phyloP scores from a whole-genome alignment of 2,113 vertebrate genomes.

The Addax nasomaculatus region DNA sequence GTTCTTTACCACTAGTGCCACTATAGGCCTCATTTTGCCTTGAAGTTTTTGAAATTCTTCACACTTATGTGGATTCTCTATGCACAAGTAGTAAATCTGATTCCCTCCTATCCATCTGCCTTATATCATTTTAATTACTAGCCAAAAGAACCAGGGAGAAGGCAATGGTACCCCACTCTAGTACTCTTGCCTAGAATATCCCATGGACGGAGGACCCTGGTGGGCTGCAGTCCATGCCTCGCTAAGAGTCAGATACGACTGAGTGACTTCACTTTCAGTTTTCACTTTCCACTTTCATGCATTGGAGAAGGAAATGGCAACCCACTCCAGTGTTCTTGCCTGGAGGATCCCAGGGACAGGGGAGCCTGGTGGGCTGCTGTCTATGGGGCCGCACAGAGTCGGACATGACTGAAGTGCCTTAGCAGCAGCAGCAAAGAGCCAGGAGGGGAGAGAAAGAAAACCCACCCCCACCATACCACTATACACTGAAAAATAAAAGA shows the following conservation, averaged over 20 bases:
- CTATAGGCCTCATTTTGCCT: background rate
- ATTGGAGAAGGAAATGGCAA: background rate
- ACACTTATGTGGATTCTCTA: background rate
- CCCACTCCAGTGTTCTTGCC: background rate
- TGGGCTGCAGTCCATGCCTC: background rate
- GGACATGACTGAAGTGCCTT: rapidly evolving
- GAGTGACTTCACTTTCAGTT: background rate
- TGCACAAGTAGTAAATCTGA: background rate
- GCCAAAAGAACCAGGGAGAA: background rate
- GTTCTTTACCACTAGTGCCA: background rate
- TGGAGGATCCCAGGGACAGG: background rate
- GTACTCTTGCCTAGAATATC: background rate
- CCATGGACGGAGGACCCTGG: background rate
- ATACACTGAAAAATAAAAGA: background rate
- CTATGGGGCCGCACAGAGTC: background rate
- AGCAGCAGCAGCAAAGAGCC: background rate
- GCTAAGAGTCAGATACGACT: rapidly evolving
- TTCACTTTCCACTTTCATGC: background rate
- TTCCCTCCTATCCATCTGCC: background rate
- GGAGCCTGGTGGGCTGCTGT: background rate
- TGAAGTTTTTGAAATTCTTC: background rate
- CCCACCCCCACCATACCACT: background rate
- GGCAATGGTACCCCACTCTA: background rate
- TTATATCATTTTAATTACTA: background rate
- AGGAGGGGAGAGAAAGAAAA: background rate